Evolutionary conservation across 2,113 vertebrate species (phyloP).

Genomic region (Phainopepla nitens): DNA sequence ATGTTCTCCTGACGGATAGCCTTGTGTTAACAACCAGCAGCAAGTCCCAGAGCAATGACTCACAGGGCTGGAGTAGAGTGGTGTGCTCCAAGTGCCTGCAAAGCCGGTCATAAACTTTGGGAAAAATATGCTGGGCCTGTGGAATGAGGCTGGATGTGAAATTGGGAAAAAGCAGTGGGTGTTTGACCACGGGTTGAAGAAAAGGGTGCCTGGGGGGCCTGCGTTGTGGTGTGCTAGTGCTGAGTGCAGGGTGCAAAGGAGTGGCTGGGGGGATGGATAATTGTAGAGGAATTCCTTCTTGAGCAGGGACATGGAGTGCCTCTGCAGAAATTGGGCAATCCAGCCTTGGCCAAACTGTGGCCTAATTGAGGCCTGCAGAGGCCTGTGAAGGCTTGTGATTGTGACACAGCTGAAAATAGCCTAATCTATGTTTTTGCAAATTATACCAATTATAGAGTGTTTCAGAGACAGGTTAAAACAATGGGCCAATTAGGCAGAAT

Average conservation of each 20-base stretch:
- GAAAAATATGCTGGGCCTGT: background rate
- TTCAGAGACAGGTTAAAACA: too few relatives aligned
- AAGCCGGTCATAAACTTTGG: background rate
- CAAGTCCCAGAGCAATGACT: background rate
- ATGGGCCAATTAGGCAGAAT: too few relatives aligned
- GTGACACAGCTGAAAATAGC: too few relatives aligned
- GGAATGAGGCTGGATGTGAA: background rate
- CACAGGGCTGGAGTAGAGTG: rapidly evolving
- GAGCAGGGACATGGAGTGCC: too few relatives aligned
- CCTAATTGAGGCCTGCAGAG: too few relatives aligned
- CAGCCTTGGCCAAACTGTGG: too few relatives aligned
- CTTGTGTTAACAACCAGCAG: too few relatives aligned
- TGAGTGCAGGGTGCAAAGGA: background rate
- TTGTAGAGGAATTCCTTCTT: too few relatives aligned
- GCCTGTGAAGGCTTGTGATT: too few relatives aligned
- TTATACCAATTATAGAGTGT: too few relatives aligned
- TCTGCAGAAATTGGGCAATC: too few relatives aligned
- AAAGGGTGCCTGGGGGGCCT: background rate
- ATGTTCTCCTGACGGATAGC: rapidly evolving
- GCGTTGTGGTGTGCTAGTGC: rapidly evolving
- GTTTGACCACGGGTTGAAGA: background rate
- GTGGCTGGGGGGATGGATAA: rapidly evolving
- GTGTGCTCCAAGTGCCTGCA: background rate
- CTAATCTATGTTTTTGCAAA: too few relatives aligned
- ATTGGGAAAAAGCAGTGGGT: background rate